These are phyloP conservation scores for Papilio demoleus DNA, from an alignment of 2,888 invertebrate genomes.

Conservation along the genomic window DNA sequence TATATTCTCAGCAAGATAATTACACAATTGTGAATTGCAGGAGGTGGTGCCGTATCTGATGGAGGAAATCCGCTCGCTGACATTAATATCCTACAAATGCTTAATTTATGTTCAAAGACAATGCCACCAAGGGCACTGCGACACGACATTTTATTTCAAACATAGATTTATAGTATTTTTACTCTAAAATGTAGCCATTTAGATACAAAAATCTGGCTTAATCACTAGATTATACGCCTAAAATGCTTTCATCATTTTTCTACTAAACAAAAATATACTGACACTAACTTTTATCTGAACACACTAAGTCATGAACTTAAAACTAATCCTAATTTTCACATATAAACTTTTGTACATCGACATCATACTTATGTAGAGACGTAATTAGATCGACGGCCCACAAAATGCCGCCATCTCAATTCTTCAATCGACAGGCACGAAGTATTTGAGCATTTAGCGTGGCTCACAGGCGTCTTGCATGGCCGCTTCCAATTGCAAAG, in stretches of 20 bases:
- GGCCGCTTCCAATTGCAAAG: slow-evolving; percentile 46
- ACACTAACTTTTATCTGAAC: too few relatives aligned
- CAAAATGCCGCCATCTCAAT: background rate
- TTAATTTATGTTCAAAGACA: slow-evolving; percentile 20
- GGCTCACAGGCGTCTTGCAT: slow-evolving; percentile 42
- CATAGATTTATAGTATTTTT: background rate
- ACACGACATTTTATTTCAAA: background rate
- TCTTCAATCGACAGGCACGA: slow-evolving; percentile 1
- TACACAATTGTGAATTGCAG: slow-evolving; percentile 31
- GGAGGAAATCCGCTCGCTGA: slow-evolving; percentile 50
- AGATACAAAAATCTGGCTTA: too few relatives aligned
- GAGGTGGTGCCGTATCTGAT: slow-evolving; percentile 44
- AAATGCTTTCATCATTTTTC: too few relatives aligned
- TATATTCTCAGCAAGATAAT: slow-evolving; percentile 21
- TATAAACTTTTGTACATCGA: background rate
- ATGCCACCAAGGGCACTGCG: slow-evolving; percentile 25
- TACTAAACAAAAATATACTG: too few relatives aligned
- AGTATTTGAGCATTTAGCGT: slow-evolving; percentile 32
- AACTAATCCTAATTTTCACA: background rate
- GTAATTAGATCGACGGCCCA: slow-evolving; percentile 3
- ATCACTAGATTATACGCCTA: too few relatives aligned
- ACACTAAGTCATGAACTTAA: too few relatives aligned
- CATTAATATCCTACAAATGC: slow-evolving; percentile 44
- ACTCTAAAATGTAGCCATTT: background rate
- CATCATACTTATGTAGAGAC: background rate